Percentiles rank a stretch among this genome's conserved stretches.
Evolutionary conservation across 2,113 vertebrate species (phyloP).

Genomic region (Pseudonaja textilis): DNA sequence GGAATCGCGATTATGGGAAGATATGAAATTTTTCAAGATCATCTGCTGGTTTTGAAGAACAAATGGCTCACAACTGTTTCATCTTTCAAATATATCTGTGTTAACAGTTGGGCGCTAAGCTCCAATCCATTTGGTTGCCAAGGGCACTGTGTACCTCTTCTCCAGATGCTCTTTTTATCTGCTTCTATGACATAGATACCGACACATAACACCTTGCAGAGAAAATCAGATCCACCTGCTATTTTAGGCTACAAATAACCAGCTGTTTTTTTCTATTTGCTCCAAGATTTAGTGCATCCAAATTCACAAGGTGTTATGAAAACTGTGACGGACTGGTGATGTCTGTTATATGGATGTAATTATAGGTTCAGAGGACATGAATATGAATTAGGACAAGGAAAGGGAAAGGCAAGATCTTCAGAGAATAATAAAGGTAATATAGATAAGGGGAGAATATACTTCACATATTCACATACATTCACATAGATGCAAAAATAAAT

Average conservation of each 20-base stretch:
- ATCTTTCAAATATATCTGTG: background rate
- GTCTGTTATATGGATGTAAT: background rate
- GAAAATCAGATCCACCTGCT: background rate
- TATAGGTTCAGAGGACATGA: background rate
- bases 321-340: background rate
- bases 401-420: background rate
- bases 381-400: background rate
- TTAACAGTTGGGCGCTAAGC: conserved; percentile 13
- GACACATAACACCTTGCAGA: background rate
- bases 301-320: background rate
- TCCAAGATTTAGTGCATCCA: background rate
- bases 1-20: background rate
- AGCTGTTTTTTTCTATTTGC: conserved; percentile 4
- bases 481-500: too few species aligned
- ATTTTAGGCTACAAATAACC: background rate
- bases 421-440: background rate
- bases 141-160: background rate
- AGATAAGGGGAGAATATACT: background rate
- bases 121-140: background rate
- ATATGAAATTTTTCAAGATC: background rate
- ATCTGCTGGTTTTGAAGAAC: conserved; percentile 1
- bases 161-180: conserved; percentile 25
- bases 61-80: background rate
- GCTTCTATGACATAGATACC: conserved; percentile 1
- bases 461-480: background rate